Base-by-base conservation (phyloP, 2,888 invertebrate species). In the Caenorhabditis imperialis region DNA sequence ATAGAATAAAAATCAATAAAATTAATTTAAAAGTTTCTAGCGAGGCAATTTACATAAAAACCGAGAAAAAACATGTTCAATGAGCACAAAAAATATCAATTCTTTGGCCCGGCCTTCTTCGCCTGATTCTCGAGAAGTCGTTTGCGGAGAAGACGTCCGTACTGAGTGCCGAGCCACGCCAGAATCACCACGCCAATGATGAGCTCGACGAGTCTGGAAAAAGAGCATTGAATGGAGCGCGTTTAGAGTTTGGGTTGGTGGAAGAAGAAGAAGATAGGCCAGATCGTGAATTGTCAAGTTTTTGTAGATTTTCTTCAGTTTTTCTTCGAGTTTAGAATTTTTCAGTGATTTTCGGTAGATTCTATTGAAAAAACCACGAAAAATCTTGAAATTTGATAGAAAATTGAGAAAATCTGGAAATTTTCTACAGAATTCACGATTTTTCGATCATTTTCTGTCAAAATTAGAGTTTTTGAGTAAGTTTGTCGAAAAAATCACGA, bases 171-270 rank as follows among this genome's bases (percentile, higher is more conserved):
- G 8, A 83, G 69, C 54, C 61, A 83, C 4, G 74, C 78, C 33
- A 84, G 51, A 42, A 84, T 79, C 6, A 65, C 42, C 14, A 82
- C 63, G 12, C 83, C 84, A 42, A 82, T 61, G 7, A 81, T 6
- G 33, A 83, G 55, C 57, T 82, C 80, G 7, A 83, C 20, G 10
- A 81, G 20, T 45, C 84, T 84, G 65, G 30, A 79, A n/a, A n/a
- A n/a, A n/a, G n/a, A n/a, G n/a, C n/a, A n/a, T n/a, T n/a, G n/a
- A n/a, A n/a, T n/a, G n/a, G n/a, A n/a, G n/a, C n/a, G n/a, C n/a
- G n/a, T n/a, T n/a, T n/a, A n/a, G n/a, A n/a, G n/a, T n/a, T n/a
- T n/a, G n/a, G n/a, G n/a, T n/a, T n/a, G n/a, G n/a, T n/a, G n/a
- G n/a, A n/a, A n/a, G n/a, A n/a, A n/a, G n/a, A n/a, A n/a, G n/a